phyloP scores from a whole-genome alignment of 92 coral and sea anemone genomes.

The Blastomussa wellsi region DNA sequence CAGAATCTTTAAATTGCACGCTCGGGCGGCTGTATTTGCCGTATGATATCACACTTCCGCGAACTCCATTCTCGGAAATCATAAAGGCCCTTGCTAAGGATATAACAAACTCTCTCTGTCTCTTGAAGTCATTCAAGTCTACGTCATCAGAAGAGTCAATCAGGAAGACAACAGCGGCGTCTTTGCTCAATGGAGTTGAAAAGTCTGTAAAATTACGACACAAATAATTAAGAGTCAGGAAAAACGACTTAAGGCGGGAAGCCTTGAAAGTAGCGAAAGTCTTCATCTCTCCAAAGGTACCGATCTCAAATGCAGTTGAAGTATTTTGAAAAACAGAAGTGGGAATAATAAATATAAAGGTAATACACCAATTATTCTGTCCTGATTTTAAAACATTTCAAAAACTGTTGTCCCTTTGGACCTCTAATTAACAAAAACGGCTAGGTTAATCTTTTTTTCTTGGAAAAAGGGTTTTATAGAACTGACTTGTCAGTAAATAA shows the following conservation, averaged over 20 bases:
- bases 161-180: conserved; percentile 74
- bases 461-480: background rate
- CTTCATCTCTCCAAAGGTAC: too few species aligned
- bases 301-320: too few species aligned
- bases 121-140: conserved; percentile 58
- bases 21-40: conserved; percentile 45
- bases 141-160: conserved; percentile 73
- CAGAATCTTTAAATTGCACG: conserved; percentile 43
- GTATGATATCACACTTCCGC: conserved; percentile 68
- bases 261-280: too few species aligned
- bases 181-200: conserved; percentile 58
- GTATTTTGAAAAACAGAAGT: too few species aligned
- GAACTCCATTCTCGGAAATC: conserved; percentile 57
- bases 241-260: background rate
- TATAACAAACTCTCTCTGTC: conserved; percentile 70
- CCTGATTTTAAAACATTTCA: too few species aligned
- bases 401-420: too few species aligned
- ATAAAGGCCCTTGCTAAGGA: conserved; percentile 65
- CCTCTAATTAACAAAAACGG: background rate
- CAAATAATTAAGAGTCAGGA: too few species aligned
- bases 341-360: too few species aligned
- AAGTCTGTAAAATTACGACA: conserved; percentile 42
- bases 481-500: background rate
- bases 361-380: too few species aligned
- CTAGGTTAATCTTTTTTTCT: background rate